These are phyloP conservation scores for Catagonus wagneri DNA, from an alignment of 2,113 vertebrate species.

Conservation along the genomic window DNA sequence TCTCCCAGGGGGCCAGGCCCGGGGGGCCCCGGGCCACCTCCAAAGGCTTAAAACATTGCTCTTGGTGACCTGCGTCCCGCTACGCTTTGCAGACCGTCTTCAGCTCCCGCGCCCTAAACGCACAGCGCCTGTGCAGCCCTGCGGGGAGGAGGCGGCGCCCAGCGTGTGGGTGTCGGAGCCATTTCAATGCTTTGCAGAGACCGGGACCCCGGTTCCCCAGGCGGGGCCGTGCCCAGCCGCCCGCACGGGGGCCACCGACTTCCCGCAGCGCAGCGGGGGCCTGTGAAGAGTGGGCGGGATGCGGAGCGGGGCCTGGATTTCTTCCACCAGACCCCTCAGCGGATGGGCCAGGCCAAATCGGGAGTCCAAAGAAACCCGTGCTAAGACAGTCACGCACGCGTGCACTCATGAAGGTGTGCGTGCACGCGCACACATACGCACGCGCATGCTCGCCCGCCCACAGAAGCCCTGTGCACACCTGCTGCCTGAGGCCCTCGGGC, in stretches of 20 bases:
- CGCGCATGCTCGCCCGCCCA: rapidly evolving
- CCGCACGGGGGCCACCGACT: rapidly evolving
- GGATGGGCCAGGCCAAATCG: background rate
- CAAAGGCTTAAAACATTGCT: background rate
- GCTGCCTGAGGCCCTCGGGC: background rate
- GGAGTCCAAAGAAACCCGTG: background rate
- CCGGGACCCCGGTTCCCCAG: background rate
- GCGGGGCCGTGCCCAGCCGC: rapidly evolving
- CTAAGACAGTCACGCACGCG: rapidly evolving
- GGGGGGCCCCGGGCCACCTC: background rate
- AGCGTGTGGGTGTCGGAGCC: rapidly evolving
- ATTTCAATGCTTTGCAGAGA: rapidly evolving
- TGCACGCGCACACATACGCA: rapidly evolving
- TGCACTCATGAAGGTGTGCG: no score
- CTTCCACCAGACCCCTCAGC: background rate
- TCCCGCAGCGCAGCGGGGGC: rapidly evolving
- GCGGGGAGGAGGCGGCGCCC: no score
- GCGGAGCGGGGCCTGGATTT: background rate
- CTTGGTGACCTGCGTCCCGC: background rate
- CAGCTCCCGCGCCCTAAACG: no score
- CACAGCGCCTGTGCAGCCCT: no score
- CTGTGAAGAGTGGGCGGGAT: rapidly evolving
- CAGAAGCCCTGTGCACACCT: background rate
- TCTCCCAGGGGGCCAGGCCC: background rate
- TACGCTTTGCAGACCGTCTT: background rate